These are phyloP conservation scores for Thunnus maccoyii DNA, from an alignment of 2,113 vertebrate species.

Conservation along the genomic window DNA sequence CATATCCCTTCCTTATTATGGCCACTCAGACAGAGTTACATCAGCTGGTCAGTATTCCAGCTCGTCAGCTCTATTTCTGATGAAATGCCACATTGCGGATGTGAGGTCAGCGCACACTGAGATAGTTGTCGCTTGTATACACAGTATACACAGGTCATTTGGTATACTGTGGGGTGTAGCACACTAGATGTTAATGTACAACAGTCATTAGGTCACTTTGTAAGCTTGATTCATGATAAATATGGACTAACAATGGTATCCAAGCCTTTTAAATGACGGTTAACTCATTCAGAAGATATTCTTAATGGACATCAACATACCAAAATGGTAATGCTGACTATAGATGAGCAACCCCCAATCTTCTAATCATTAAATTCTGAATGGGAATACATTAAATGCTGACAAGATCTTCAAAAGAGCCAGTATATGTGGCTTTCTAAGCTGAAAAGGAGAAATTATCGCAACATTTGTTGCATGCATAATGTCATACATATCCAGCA, in stretches of 20 bases:
- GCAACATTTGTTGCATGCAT: constrained; percentile 10
- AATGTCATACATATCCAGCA: constrained; percentile 11
- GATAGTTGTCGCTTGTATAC: constrained; percentile 15
- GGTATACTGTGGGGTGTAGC: not conserved
- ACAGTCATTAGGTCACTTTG: constrained; percentile 14
- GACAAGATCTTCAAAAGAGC: not conserved
- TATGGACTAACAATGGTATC: not conserved
- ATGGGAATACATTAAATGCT: too few relatives aligned
- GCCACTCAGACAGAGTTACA: constrained; percentile 55
- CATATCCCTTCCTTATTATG: constrained; percentile 61
- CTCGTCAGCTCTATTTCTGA: constrained; percentile 57
- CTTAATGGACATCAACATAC: not conserved
- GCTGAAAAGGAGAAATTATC: not conserved
- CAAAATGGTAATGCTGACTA: too few relatives aligned
- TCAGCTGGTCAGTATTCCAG: constrained; percentile 56
- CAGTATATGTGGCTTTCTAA: not conserved
- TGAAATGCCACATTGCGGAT: constrained; percentile 57
- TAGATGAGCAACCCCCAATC: too few relatives aligned
- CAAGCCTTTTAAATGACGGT: not conserved
- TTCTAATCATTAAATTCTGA: too few relatives aligned
- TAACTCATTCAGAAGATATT: not conserved
- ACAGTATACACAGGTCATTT: constrained; percentile 14
- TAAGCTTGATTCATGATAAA: constrained; percentile 7
- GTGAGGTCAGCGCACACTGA: constrained; percentile 7
- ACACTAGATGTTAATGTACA: not conserved